Percentiles rank a stretch among this genome's conserved stretches.
These are phyloP conservation scores for Paratrypauchen microcephalus DNA, from an alignment of 2,797 vertebrate species.

Conservation along the genomic window DNA sequence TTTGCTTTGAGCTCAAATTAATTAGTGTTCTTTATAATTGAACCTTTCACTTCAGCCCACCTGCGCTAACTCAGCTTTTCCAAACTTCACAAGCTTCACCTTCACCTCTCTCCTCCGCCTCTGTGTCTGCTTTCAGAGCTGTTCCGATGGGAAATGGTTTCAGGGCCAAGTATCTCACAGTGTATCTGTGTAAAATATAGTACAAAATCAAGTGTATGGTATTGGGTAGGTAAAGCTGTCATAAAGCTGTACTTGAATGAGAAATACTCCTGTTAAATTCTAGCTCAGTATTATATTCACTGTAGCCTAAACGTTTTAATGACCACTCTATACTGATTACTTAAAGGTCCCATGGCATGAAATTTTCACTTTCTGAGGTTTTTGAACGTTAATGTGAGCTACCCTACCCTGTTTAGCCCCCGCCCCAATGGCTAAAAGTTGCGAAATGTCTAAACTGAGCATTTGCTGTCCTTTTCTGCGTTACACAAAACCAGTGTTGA, in stretches of 20 bases:
- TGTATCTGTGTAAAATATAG: not conserved
- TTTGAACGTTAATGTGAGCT: no score
- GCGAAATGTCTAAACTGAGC: no score
- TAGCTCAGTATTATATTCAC: not conserved
- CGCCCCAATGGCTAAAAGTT: no score
- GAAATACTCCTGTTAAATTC: not conserved
- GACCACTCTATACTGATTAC: not conserved
- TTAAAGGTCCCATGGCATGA: no score
- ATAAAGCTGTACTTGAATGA: not conserved
- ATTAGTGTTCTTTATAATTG: conserved; percentile 17
- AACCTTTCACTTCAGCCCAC: conserved; percentile 5
- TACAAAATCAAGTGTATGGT: not conserved
- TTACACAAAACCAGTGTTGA: no score
- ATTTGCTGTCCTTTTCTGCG: no score
- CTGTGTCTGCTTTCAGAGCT: not conserved
- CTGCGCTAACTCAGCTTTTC: conserved; percentile 8
- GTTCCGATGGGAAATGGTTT: not conserved
- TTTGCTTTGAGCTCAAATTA: not conserved
- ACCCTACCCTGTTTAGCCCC: no score
- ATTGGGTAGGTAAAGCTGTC: not conserved
- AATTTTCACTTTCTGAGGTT: no score
- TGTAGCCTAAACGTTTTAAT: not conserved
- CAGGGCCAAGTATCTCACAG: not conserved
- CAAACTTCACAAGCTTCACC: not conserved
- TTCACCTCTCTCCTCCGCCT: conserved; percentile 2